phyloP scores from a whole-genome alignment of 2,797 vertebrate genomes.

The Apogon hyalosoma region DNA sequence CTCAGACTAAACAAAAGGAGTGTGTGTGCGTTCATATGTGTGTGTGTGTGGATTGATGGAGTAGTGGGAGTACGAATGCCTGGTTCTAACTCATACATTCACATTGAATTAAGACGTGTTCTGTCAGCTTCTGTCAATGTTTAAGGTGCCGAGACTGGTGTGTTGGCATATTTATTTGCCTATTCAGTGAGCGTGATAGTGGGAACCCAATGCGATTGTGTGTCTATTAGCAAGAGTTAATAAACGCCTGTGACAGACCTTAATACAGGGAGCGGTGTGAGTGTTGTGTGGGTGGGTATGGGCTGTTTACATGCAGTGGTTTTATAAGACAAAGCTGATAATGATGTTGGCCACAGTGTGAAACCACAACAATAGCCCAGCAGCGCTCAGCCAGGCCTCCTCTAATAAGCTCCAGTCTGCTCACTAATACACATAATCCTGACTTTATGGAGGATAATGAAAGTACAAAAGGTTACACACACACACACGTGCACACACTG shows the following conservation, averaged over 20 bases:
- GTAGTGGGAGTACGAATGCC: slow-evolving; percentile 6
- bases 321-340: slow-evolving; percentile 71
- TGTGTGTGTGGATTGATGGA: slow-evolving; percentile 3
- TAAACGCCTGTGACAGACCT: slow-evolving; percentile 15
- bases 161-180: slow-evolving; percentile 4
- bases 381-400: slow-evolving; percentile 58
- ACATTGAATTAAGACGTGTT: slow-evolving; percentile 10
- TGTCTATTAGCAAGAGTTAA: slow-evolving; percentile 18
- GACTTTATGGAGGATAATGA: slow-evolving; percentile 56
- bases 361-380: slow-evolving; percentile 71
- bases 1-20: slow-evolving; percentile 64
- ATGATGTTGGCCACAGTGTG: slow-evolving; percentile 67
- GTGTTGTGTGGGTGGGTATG: slow-evolving; percentile 32
- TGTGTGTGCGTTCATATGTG: slow-evolving; percentile 15
- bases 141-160: slow-evolving; percentile 10
- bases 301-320: slow-evolving; percentile 52
- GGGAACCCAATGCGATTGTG: slow-evolving; percentile 4
- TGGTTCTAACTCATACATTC: slow-evolving; percentile 3
- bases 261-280: slow-evolving; percentile 18
- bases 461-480: slow-evolving; percentile 47
- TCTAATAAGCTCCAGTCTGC: slow-evolving; percentile 67
- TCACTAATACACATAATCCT: slow-evolving; percentile 59
- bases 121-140: slow-evolving; percentile 1
- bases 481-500: slow-evolving; percentile 2
- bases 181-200: slow-evolving; percentile 3